These are phyloP conservation scores for Pseudochromis fuscus DNA, from an alignment of 2,797 vertebrate genomes.

Conservation along the genomic window DNA sequence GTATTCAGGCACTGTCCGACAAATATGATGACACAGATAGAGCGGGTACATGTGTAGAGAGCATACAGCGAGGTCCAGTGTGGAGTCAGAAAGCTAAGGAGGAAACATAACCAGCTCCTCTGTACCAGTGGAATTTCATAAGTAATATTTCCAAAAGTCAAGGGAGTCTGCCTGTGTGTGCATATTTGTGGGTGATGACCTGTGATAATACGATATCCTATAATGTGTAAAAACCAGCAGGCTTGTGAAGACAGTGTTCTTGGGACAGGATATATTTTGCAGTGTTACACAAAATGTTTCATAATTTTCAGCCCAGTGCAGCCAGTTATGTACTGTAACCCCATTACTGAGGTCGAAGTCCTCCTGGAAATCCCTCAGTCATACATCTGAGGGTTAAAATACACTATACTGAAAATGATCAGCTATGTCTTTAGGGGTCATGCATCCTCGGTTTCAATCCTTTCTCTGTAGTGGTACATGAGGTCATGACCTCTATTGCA, in stretches of 20 bases:
- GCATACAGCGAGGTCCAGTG: conserved; percentile 31
- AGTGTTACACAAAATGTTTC: conserved; percentile 16
- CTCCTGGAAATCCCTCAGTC: conserved; percentile 12
- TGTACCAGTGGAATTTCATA: conserved; percentile 31
- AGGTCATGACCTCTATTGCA: conserved; percentile 76
- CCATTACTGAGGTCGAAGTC: neutral
- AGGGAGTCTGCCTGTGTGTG: conserved; percentile 14
- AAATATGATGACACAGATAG: conserved; percentile 22
- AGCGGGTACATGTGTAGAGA: conserved; percentile 1
- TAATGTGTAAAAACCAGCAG: conserved; percentile 38
- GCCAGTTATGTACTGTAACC: neutral
- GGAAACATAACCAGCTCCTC: conserved; percentile 35
- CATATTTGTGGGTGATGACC: conserved; percentile 36
- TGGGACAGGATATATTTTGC: neutral
- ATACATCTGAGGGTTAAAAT: conserved; percentile 18
- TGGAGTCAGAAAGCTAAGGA: conserved; percentile 18
- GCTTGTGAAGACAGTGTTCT: conserved; percentile 9
- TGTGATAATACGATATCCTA: conserved; percentile 32
- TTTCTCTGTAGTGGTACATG: conserved; percentile 69
- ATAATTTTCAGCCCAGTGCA: conserved; percentile 8
- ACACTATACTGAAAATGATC: conserved; percentile 54
- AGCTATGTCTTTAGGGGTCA: conserved; percentile 66
- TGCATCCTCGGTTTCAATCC: conserved; percentile 72
- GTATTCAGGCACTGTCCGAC: conserved; percentile 2
- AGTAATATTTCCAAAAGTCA: conserved; percentile 23